Base-by-base conservation (phyloP, 2,888 invertebrate species). In the Eupeodes luniger region DNA sequence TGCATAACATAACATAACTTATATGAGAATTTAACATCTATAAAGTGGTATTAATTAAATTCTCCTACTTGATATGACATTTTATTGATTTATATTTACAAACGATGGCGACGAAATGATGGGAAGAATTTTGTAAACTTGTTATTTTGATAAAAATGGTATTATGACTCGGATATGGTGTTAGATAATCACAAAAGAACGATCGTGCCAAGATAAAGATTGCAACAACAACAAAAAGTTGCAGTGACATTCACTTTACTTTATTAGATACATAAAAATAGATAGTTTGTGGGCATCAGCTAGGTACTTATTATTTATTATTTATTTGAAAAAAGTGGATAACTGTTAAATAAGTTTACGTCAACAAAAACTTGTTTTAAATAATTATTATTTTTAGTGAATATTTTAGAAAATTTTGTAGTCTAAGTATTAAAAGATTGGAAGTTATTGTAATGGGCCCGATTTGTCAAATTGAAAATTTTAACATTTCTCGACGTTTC, bases 41-140 rank as follows among this genome's bases (percentile, higher is more conserved):
- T 72, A n/a, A 59, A 59, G 72, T 72, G 72, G 72, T 72, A 59
- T 72, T 72, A 72, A 72, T 72, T 72, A 59, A 72, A 72, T 57
- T 27, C 59, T 72, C 72, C 47, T 59, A 55, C 55, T 57, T 47
- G 70, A 72, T 27, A 27, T 72, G 70, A 44, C 44, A 57, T 19
- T 72, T 59, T 47, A 34, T 72, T 72, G 59, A 72, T 72, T 72
- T 47, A 72, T 70, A 72, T 70, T 53, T 51, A n/a, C 34, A n/a
- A 27, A n/a, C 27, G 2, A 9, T 7, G 4, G 7, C 16, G 16
- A 27, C 27, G 27, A 27, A 27, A 27, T 27, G 19, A 49, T 66
- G 49, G 7, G 10, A 27, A 27, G 27, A 19, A n/a, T 27, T 34
- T 14, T 40, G 34, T 40, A 7, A 9, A 34, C 34, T 59, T 36